phyloP scores from a whole-genome alignment of 2,888 invertebrate species.

The Trisateles emortualis region DNA sequence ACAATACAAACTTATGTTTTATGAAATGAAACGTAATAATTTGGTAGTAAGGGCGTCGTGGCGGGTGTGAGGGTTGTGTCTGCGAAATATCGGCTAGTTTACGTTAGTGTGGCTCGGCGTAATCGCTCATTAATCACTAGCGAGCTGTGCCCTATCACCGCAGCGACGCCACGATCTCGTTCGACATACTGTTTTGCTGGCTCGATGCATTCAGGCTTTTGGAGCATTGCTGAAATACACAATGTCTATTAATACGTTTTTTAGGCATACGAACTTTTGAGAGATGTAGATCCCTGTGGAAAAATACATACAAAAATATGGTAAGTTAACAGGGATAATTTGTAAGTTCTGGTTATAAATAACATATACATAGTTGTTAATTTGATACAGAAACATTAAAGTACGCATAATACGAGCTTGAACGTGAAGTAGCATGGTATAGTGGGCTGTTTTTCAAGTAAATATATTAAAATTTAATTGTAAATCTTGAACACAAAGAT shows the following conservation, averaged over 20 bases:
- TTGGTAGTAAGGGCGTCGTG: constrained; percentile 34
- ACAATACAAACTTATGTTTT: neutral
- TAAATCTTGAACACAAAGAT: no score
- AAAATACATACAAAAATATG: no score
- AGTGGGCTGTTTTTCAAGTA: no score
- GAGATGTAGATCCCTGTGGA: neutral
- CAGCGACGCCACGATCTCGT: constrained; percentile 83
- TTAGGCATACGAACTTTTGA: neutral
- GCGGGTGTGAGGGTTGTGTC: constrained; percentile 44
- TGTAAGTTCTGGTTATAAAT: no score
- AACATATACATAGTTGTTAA: no score
- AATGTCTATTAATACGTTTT: constrained; percentile 49
- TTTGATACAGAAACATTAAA: no score
- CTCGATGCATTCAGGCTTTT: constrained; percentile 83
- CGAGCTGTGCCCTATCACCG: constrained; percentile 82
- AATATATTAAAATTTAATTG: no score
- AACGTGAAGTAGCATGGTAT: no score
- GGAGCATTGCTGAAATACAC: constrained; percentile 82
- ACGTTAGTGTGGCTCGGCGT: constrained; percentile 68
- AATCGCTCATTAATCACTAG: constrained; percentile 78
- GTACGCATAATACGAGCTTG: no score
- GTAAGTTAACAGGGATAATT: no score
- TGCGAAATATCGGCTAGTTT: constrained; percentile 76
- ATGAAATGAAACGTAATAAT: constrained; percentile 7
- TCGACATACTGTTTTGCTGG: constrained; percentile 84